phyloP scores from a whole-genome alignment of 2,113 vertebrate genomes.

The Onychorhynchus coronatus region DNA sequence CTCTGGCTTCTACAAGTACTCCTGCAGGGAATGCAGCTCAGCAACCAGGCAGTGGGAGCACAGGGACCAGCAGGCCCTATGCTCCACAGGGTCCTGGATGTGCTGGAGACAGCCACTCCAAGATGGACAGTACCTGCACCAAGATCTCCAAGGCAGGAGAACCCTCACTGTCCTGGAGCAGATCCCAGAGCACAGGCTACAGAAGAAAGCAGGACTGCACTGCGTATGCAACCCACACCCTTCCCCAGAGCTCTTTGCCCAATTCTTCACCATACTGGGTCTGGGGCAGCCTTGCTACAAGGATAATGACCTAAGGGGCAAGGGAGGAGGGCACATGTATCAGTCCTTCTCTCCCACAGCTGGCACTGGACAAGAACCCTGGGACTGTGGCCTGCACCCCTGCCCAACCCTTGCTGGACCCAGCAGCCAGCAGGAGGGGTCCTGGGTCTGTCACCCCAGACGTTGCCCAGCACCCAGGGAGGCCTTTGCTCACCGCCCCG shows the following conservation, averaged over 20 bases:
- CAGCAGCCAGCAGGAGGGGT: fast-evolving
- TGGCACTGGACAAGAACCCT: not conserved
- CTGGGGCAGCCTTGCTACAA: not conserved
- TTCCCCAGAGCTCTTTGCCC: not conserved
- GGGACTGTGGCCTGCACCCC: fast-evolving
- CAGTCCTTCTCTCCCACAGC: not conserved
- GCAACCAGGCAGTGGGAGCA: not conserved
- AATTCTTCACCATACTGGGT: too few relatives aligned
- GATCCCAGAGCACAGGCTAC: constrained; percentile 85
- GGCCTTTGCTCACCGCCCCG: fast-evolving
- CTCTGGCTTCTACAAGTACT: constrained; percentile 83
- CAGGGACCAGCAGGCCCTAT: too few relatives aligned
- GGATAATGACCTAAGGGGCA: not conserved
- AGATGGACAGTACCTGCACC: constrained; percentile 74
- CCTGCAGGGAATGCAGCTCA: constrained; percentile 46
- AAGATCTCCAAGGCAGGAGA: constrained; percentile 78
- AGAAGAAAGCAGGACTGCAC: not conserved
- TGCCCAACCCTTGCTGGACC: not conserved
- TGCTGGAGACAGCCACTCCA: too few relatives aligned
- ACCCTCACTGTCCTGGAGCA: constrained; percentile 81
- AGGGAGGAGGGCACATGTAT: not conserved
- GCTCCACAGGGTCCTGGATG: not conserved
- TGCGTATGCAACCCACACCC: not conserved
- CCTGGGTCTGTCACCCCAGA: not conserved
- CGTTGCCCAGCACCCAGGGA: fast-evolving